These are phyloP conservation scores for Drosophila yooni DNA, from an alignment of 2,888 invertebrate genomes.

Conservation along the genomic window DNA sequence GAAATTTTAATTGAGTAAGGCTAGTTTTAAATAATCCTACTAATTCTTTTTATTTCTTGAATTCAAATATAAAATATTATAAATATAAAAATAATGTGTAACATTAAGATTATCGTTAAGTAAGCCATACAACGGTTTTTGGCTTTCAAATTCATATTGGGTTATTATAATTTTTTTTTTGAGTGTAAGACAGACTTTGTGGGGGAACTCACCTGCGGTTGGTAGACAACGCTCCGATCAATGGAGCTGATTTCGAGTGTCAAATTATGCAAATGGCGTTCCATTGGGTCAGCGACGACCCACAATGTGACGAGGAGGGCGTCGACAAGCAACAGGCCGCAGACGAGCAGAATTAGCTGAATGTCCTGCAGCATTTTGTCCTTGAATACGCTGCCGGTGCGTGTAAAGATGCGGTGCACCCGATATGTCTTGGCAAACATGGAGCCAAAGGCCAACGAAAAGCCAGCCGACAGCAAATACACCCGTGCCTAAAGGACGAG, in stretches of 20 bases:
- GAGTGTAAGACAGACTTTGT: not conserved
- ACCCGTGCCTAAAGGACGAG: constrained; percentile 89
- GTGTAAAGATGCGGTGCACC: constrained; percentile 95
- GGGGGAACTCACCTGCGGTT: constrained; percentile 89
- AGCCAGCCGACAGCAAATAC: constrained; percentile 95
- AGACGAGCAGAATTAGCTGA: constrained; percentile 93
- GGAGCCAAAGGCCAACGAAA: constrained; percentile 96
- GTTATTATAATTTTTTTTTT: not conserved
- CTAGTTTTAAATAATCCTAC: not conserved
- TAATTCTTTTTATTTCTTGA: not conserved
- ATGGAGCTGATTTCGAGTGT: constrained; percentile 91
- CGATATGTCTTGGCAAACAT: constrained; percentile 98
- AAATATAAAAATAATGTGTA: not conserved
- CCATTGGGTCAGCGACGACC: constrained; percentile 94
- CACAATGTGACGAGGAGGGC: constrained; percentile 93
- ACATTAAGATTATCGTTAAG: not conserved
- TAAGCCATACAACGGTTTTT: not conserved
- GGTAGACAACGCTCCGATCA: constrained; percentile 93
- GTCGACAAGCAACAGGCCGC: constrained; percentile 92
- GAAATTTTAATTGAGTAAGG: not conserved
- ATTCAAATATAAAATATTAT: not conserved
- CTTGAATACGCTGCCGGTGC: constrained; percentile 93
- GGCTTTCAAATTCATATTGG: not conserved
- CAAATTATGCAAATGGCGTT: constrained; percentile 92
- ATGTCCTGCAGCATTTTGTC: constrained; percentile 96